Conservation (phyloP, 23 tunicate genomes). For the Diplosoma virens region DNA sequence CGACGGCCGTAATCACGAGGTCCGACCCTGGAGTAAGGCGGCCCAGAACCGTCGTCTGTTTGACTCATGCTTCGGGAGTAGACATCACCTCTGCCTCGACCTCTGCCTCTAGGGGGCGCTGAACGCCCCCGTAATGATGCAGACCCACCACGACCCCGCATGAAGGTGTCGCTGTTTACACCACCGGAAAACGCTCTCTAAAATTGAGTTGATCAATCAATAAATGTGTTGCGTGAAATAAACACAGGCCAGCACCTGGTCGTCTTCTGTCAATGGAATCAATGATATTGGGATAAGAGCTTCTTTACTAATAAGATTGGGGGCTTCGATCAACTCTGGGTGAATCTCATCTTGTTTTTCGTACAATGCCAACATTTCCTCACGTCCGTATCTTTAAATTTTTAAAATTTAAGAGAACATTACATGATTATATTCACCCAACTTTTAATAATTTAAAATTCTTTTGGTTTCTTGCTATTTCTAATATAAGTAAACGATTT, state of each 20-base stretch:
- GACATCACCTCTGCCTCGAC: conserved; percentile 67
- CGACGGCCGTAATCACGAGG: conserved; percentile 38
- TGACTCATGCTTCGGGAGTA: conserved; percentile 62
- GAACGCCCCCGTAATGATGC: conserved; percentile 61
- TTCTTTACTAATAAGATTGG: conserved; percentile 54
- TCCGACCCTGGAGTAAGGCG: conserved; percentile 38
- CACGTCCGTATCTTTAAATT: conserved; percentile 69
- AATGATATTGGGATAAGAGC: conserved; percentile 60
- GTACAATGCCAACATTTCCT: conserved; percentile 81
- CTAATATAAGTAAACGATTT: no score
- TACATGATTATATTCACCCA: background rate
- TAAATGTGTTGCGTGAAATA: background rate
- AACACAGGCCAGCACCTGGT: conserved; percentile 27
- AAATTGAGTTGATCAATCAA: no score
- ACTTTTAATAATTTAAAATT: background rate
- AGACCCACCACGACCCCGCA: conserved; percentile 45
- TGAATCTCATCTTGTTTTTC: conserved; percentile 52
- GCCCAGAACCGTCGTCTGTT: conserved; percentile 60
- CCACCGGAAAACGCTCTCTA: conserved; percentile 70
- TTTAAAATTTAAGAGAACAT: no score
- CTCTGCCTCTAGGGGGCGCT: conserved; percentile 73
- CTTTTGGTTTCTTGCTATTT: no score
- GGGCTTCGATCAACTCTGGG: conserved; percentile 58
- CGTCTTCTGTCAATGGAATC: conserved; percentile 66
- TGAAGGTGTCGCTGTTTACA: conserved; percentile 41